Percentiles rank a stretch among this genome's conserved stretches.
phyloP scores from a whole-genome alignment of 2,888 invertebrate genomes.

The Bombylius discolor region DNA sequence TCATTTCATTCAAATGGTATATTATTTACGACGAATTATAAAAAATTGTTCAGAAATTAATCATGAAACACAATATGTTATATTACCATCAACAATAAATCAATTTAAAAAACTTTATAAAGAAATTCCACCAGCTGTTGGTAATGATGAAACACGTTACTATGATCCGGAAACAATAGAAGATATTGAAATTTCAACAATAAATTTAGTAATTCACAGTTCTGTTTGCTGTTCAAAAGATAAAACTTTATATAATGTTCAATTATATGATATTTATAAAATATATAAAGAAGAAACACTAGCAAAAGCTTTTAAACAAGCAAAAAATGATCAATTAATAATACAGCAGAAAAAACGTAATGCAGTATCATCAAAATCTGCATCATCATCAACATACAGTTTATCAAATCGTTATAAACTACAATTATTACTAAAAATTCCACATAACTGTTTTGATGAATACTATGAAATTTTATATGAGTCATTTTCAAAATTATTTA shows the following conservation, averaged over 20 bases:
- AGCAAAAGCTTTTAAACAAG: constrained; percentile 44
- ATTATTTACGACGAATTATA: constrained; percentile 24
- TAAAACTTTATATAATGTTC: constrained; percentile 49
- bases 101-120: constrained; percentile 24
- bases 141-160: constrained; percentile 8
- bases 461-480: constrained; percentile 9
- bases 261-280: constrained; percentile 57
- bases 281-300: constrained; percentile 55
- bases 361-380: constrained; percentile 17
- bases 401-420: constrained; percentile 36
- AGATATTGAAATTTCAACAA: constrained; percentile 42
- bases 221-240: constrained; percentile 48
- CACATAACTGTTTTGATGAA: constrained; percentile 23
- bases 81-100: constrained; percentile 29
- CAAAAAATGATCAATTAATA: constrained; percentile 36
- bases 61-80: constrained; percentile 4
- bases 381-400: constrained; percentile 26
- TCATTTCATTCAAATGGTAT: constrained; percentile 30
- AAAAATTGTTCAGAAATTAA: constrained; percentile 18
- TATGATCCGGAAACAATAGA: constrained; percentile 34
- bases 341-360: constrained; percentile 18
- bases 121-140: constrained; percentile 9
- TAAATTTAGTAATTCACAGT: constrained; percentile 51
- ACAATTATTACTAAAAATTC: constrained; percentile 26
- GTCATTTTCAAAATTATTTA: background rate